A percentile compares a stretch with the other conserved stretches of the same genome.
phyloP scores from a whole-genome alignment of 2,888 invertebrate species.

The Leistus spinibarbis region DNA sequence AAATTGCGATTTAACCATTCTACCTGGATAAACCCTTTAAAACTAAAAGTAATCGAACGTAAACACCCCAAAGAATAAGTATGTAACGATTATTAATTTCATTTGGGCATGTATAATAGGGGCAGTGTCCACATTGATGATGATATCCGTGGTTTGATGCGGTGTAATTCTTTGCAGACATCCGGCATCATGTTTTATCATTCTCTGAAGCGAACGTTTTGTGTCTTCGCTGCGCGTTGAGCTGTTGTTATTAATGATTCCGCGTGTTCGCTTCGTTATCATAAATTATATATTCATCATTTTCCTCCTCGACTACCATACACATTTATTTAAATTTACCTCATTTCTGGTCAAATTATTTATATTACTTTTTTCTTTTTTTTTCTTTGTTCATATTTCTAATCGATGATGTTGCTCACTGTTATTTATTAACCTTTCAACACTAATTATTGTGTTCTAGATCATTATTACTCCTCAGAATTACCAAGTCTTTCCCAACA shows the following conservation, averaged over 20 bases:
- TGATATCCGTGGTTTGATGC: neutral
- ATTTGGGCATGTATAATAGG: no score
- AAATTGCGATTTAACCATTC: no score
- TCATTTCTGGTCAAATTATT: neutral
- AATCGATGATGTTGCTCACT: neutral
- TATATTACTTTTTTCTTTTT: no score
- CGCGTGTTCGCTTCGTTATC: slow-evolving; percentile 9
- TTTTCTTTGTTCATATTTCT: neutral
- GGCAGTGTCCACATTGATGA: neutral
- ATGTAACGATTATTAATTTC: no score
- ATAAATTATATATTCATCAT: slow-evolving; percentile 17
- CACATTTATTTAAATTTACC: neutral
- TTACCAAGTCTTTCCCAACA: no score
- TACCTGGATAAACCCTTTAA: no score
- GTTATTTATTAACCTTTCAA: neutral
- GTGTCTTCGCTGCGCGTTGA: neutral
- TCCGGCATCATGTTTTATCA: neutral
- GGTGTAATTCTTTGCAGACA: neutral
- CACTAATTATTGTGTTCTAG: neutral
- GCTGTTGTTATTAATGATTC: slow-evolving; percentile 11
- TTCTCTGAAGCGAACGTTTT: neutral
- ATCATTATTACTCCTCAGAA: neutral
- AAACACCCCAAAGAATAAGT: no score
- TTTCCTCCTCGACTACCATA: neutral
- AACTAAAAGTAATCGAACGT: no score